phyloP scores from a whole-genome alignment of 1,140 invertebrate species.

The Apis florea region DNA sequence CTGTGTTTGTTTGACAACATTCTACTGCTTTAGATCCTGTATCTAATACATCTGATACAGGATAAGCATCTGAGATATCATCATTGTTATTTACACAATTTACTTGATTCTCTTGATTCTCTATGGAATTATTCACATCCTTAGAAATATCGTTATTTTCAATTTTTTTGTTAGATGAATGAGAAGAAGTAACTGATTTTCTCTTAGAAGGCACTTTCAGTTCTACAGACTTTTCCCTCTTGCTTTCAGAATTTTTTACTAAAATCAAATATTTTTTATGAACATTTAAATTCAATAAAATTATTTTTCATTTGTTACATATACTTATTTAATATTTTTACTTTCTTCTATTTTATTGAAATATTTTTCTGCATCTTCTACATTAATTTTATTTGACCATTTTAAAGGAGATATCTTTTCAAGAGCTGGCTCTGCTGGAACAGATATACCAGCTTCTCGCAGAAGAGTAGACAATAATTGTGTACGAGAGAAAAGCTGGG shows the following conservation, averaged over 20 bases:
- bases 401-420: slow-evolving; percentile 79
- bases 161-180: slow-evolving; percentile 61
- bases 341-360: slow-evolving; percentile 68
- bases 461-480: slow-evolving; percentile 75
- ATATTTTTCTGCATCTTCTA: slow-evolving; percentile 73
- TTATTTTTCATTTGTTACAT: background rate
- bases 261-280: slow-evolving; percentile 6
- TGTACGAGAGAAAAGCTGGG: slow-evolving; percentile 75
- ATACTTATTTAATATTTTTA: slow-evolving; percentile 38
- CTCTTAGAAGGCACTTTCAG: slow-evolving; percentile 70
- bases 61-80: slow-evolving; percentile 47
- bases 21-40: slow-evolving; percentile 40
- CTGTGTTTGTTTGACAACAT: slow-evolving; percentile 39
- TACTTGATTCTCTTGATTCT: slow-evolving; percentile 78
- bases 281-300: background rate
- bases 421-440: slow-evolving; percentile 77
- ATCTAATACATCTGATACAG: slow-evolving; percentile 34
- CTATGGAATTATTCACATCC: slow-evolving; percentile 63
- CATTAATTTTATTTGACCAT: slow-evolving; percentile 80
- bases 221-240: slow-evolving; percentile 62
- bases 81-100: slow-evolving; percentile 68
- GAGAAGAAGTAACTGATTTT: slow-evolving; percentile 53
- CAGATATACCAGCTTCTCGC: slow-evolving; percentile 77
- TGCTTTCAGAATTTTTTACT: slow-evolving; percentile 67
- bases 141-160: slow-evolving; percentile 58